A percentile compares a stretch with the other conserved stretches of the same genome.
Evolutionary conservation across 2,113 vertebrate species (phyloP).

Genomic region (Apteryx owenii): DNA sequence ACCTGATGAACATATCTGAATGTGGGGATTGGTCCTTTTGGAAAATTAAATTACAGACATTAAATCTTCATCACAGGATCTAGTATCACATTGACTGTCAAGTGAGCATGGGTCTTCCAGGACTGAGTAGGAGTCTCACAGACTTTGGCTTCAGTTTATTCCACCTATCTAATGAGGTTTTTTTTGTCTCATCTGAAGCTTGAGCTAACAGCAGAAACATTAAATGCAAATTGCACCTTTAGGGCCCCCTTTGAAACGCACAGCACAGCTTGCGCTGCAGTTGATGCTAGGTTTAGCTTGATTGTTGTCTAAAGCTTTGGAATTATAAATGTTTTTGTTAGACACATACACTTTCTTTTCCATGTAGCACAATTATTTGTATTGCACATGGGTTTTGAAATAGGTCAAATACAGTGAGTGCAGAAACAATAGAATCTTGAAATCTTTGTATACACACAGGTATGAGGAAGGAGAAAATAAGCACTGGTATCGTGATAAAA

Average conservation of each 20-base stretch:
- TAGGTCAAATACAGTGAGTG: background rate
- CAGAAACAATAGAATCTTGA: background rate
- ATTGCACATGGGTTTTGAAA: background rate
- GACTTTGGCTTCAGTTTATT: background rate
- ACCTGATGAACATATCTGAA: background rate
- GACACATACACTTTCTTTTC: background rate
- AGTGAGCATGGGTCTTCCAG: background rate
- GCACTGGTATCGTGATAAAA: background rate
- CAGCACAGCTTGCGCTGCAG: background rate
- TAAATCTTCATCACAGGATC: background rate
- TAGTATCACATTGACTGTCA: background rate
- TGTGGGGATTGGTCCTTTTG: background rate
- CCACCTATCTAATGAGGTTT: background rate
- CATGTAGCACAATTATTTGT: background rate
- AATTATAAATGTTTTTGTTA: conserved; percentile 22
- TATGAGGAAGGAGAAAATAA: background rate
- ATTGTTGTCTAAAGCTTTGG: conserved; percentile 1
- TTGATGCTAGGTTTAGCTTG: background rate
- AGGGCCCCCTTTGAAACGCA: background rate
- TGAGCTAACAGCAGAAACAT: background rate
- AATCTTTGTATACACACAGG: background rate
- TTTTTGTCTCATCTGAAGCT: conserved; percentile 11
- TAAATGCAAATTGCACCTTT: conserved; percentile 22
- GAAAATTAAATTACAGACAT: background rate
- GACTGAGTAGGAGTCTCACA: background rate